Base-by-base conservation (phyloP, 2,888 invertebrate genomes). In the Parnassius orleans region DNA sequence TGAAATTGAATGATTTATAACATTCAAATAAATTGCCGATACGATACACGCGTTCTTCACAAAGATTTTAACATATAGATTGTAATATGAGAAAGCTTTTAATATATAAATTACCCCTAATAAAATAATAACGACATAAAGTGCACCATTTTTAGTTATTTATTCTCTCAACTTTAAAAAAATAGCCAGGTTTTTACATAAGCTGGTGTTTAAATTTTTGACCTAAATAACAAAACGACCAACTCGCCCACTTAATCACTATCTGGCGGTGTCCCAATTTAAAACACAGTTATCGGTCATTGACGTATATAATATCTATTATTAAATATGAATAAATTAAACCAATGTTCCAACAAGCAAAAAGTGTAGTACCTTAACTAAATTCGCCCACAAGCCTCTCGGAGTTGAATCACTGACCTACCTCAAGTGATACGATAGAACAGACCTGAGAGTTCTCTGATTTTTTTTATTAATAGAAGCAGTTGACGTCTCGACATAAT, bases 331-430 rank as follows among this genome's bases (percentile, higher is more conserved):
- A 42, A 64, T 58, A 63, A 57, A 65, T 63, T 63, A 52, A 57
- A 33, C 7, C 33, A 33, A 48, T 14, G 24, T 61, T 11, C 15
- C 41, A 55, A 55, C 33, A 50, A 55, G 48, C 61, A 66, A 66
- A 64, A 66, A 64, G 47, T 59, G 54, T 46, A 14, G 62, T 61
- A 63, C 57, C 65, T 66, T 62, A 66, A 68, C 60, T 64, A 63
- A 64, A 53, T 68, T 69, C 73, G 75, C 78, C 76, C 75, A 77
- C 76, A 73, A 48, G 33, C 61, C 46, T 61, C 56, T 69, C 68
- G 66, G 63, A 65, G 66, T 64, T 65, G 71, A 73, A 79, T 78
- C 77, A 79, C 78, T 80, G 84, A 83, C 84, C 84, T 82, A 72
- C 64, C 72, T 56, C 78, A 84, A 78, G 64, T 65, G 70, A 71